phyloP scores from a whole-genome alignment of 2,888 invertebrate genomes.

The Xestia sexstrigata region DNA sequence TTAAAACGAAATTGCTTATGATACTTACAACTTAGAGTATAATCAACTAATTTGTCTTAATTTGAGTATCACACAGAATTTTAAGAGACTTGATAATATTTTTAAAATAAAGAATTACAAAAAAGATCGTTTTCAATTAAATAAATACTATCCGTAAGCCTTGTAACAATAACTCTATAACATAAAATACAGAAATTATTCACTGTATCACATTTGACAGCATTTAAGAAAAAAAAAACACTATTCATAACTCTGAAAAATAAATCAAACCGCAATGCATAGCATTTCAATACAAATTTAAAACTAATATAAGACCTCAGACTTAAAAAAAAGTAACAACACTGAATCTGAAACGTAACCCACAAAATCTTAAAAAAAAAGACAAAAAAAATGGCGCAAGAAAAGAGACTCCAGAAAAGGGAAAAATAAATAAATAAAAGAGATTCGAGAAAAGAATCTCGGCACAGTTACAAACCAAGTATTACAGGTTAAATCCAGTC shows the following conservation, averaged over 20 bases:
- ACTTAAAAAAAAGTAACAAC: not conserved
- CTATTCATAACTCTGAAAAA: not conserved
- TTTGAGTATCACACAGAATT: not conserved
- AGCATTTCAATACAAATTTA: constrained; percentile 7
- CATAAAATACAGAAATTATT: not conserved
- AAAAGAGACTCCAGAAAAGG: constrained; percentile 3
- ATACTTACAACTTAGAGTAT: not conserved
- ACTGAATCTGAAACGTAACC: not conserved
- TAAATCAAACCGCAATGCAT: not conserved
- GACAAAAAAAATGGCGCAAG: not conserved
- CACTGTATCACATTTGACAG: not conserved
- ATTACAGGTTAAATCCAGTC: constrained; percentile 67
- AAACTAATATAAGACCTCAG: not conserved
- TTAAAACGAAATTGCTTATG: not conserved
- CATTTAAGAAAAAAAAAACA: not conserved
- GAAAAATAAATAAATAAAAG: too few species aligned
- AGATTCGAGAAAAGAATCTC: constrained; percentile 15
- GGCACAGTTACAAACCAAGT: constrained; percentile 18
- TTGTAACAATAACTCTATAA: not conserved
- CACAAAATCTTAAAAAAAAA: too few species aligned
- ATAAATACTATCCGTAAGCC: not conserved
- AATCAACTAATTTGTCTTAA: constrained; percentile 7
- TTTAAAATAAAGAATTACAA: not conserved
- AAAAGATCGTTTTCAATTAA: not conserved
- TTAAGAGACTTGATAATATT: not conserved